These are phyloP conservation scores for Euplexia lucipara DNA, from an alignment of 2,888 invertebrate species.

Conservation along the genomic window DNA sequence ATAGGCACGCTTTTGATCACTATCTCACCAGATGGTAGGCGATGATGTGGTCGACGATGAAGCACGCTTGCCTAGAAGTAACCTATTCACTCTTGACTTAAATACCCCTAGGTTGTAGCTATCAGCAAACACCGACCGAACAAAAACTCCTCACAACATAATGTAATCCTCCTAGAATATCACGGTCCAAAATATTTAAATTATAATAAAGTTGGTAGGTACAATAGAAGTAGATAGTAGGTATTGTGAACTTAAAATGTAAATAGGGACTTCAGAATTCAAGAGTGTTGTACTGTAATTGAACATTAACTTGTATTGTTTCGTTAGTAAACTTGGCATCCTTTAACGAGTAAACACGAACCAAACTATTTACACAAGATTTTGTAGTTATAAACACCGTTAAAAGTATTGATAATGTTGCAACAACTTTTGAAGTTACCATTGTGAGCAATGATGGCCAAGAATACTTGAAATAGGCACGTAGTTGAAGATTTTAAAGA, in stretches of 20 bases:
- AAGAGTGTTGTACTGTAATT: constrained; percentile 27
- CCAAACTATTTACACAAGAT: constrained; percentile 12
- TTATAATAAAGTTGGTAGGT: too few relatives aligned
- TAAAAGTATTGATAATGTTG: constrained; percentile 16
- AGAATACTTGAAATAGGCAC: constrained; percentile 11
- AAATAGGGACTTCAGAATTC: constrained; percentile 24
- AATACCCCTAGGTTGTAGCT: not conserved
- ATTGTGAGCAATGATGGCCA: not conserved
- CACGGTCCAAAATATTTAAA: too few relatives aligned
- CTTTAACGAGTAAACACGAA: constrained; percentile 15
- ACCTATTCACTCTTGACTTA: too few relatives aligned
- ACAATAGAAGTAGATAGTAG: not conserved
- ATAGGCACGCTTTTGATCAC: too few relatives aligned
- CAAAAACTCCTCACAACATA: too few relatives aligned
- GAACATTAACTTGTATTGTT: constrained; percentile 35
- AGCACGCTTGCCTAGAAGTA: too few relatives aligned
- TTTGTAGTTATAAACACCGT: constrained; percentile 7
- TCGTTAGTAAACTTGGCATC: constrained; percentile 28
- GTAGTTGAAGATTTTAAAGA: not conserved
- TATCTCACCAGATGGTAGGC: too few relatives aligned
- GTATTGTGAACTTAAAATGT: constrained; percentile 17
- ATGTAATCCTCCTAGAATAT: too few relatives aligned
- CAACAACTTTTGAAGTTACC: constrained; percentile 13
- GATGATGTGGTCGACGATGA: too few relatives aligned
- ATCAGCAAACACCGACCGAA: too few relatives aligned